phyloP scores from a whole-genome alignment of 2,888 invertebrate genomes.

The Drosophila anomelani region DNA sequence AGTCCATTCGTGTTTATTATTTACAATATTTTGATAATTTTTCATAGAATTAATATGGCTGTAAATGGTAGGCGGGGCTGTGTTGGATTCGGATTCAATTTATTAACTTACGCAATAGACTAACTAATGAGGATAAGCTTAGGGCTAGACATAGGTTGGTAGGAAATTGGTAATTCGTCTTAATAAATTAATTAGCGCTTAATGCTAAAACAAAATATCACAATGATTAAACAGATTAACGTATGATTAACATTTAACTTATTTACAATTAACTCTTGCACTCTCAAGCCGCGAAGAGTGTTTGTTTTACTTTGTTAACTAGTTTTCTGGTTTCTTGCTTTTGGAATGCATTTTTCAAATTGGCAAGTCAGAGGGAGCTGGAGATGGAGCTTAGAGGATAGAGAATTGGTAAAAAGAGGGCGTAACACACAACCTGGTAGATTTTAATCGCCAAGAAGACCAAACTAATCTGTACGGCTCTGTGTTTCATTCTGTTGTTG shows the following conservation, averaged over 20 bases:
- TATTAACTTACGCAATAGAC: conserved; percentile 62
- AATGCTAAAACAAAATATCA: conserved; percentile 70
- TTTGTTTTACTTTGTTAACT: conserved; percentile 58
- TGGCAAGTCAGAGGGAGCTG: conserved; percentile 45
- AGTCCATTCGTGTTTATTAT: conserved; percentile 47
- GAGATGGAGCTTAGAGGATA: conserved; percentile 29
- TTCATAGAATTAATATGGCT: conserved; percentile 76
- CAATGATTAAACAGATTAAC: conserved; percentile 75
- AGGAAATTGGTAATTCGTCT: conserved; percentile 42
- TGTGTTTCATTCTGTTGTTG: conserved; percentile 46
- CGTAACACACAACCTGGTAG: conserved; percentile 76
- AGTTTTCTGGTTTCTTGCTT: conserved; percentile 66
- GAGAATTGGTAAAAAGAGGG: conserved; percentile 28
- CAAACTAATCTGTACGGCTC: conserved; percentile 74
- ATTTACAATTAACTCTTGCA: conserved; percentile 52
- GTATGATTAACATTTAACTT: conserved; percentile 54
- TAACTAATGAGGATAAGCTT: conserved; percentile 76
- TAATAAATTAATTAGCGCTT: conserved; percentile 70
- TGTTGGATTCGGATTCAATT: conserved; percentile 23
- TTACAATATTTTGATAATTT: conserved; percentile 42
- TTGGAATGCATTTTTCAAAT: conserved; percentile 74
- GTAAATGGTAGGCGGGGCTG: conserved; percentile 47
- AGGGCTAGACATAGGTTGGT: conserved; percentile 51
- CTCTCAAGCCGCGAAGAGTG: not conserved
- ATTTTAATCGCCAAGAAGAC: conserved; percentile 66